Percentiles rank a stretch among this genome's conserved stretches.
Evolutionary conservation across 2,113 vertebrate species (phyloP).

Genomic region (Calidris pygmaea): DNA sequence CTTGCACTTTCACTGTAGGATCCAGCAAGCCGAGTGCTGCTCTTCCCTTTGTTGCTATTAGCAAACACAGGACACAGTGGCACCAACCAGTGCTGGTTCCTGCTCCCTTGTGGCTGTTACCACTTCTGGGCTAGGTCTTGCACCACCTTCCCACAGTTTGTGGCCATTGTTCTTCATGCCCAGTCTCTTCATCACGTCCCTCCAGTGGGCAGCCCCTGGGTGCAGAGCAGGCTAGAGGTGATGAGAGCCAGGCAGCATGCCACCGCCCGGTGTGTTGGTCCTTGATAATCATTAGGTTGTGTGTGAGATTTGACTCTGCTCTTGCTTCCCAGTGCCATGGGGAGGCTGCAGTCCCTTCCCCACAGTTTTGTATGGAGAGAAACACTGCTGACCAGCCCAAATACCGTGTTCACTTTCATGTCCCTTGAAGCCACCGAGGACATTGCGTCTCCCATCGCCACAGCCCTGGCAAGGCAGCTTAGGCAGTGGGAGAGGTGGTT

Average conservation of each 20-base stretch:
- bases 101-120: not conserved
- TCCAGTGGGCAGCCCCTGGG: not conserved
- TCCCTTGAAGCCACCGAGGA: not conserved
- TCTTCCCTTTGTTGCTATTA: not conserved
- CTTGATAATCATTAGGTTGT: not conserved
- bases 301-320: not conserved
- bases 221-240: not conserved
- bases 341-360: not conserved
- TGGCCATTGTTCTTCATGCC: not conserved
- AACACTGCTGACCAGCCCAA: not conserved
- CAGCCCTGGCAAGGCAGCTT: not conserved
- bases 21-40: accelerated
- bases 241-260: not conserved
- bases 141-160: not conserved
- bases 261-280: accelerated
- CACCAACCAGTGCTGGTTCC: not conserved
- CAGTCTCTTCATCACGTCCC: not conserved
- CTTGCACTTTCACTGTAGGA: accelerated
- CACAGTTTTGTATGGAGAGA: not conserved
- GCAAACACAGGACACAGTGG: not conserved
- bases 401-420: not conserved
- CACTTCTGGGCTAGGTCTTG: not conserved
- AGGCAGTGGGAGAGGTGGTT: not conserved
- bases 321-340: not conserved
- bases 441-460: not conserved